These are phyloP conservation scores for Drosophila parthenogenetica DNA, from an alignment of 2,888 invertebrate genomes.

Conservation along the genomic window DNA sequence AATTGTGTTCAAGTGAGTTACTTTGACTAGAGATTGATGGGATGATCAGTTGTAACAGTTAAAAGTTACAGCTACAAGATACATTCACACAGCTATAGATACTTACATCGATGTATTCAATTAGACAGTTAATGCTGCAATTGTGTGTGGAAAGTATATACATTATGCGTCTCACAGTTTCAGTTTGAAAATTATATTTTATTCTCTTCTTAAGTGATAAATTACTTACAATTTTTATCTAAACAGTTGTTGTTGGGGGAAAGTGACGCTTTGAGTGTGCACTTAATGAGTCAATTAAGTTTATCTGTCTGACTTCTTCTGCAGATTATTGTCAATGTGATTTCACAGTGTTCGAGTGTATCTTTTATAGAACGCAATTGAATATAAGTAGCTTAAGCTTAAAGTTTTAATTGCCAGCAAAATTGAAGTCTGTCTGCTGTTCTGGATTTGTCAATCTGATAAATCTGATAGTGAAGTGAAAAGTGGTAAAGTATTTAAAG, in stretches of 20 bases:
- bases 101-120: slow-evolving; percentile 16
- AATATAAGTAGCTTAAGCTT: slow-evolving; percentile 39
- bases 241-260: slow-evolving; percentile 49
- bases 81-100: neutral
- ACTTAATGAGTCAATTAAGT: slow-evolving; percentile 70
- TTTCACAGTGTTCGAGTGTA: slow-evolving; percentile 9
- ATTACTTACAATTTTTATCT: slow-evolving; percentile 67
- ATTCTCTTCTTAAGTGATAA: slow-evolving; percentile 49
- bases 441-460: slow-evolving; percentile 13
- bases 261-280: slow-evolving; percentile 50
- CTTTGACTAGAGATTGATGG: slow-evolving; percentile 9
- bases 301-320: slow-evolving; percentile 41
- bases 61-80: slow-evolving; percentile 4
- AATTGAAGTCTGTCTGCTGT: neutral
- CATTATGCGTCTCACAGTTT: slow-evolving; percentile 5
- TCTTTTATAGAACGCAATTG: slow-evolving; percentile 48
- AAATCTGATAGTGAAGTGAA: slow-evolving; percentile 14
- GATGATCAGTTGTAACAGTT: slow-evolving; percentile 2
- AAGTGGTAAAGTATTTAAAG: slow-evolving; percentile 22
- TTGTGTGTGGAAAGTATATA: slow-evolving; percentile 12
- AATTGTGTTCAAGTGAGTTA: slow-evolving; percentile 17
- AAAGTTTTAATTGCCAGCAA: slow-evolving; percentile 32
- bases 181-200: slow-evolving; percentile 22
- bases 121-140: slow-evolving; percentile 6
- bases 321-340: slow-evolving; percentile 19